Percentiles rank a stretch among this genome's conserved stretches.
Evolutionary conservation across 2,888 invertebrate species (phyloP).

Genomic region (Bombylius discolor): DNA sequence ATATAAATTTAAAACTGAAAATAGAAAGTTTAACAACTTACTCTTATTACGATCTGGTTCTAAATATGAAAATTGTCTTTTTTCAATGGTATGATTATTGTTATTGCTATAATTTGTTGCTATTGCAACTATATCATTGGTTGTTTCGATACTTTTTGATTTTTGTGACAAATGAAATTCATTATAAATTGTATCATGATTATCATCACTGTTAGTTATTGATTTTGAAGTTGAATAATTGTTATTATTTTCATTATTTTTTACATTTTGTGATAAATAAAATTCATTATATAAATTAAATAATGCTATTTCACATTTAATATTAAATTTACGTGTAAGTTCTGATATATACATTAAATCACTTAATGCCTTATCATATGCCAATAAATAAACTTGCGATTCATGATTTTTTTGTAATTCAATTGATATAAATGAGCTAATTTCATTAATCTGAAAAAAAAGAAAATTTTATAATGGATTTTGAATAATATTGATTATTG

Average conservation of each 20-base stretch:
- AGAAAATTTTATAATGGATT: background rate
- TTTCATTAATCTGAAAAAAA: background rate
- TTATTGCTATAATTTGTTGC: too few species aligned
- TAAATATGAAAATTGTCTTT: constrained; percentile 3
- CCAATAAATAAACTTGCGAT: background rate
- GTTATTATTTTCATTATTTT: background rate
- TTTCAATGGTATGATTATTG: too few species aligned
- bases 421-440: background rate
- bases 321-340: constrained; percentile 1
- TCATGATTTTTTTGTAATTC: background rate
- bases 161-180: too few species aligned
- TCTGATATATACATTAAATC: background rate
- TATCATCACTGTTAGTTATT: too few species aligned
- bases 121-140: too few species aligned
- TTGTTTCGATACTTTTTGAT: too few species aligned
- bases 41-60: background rate
- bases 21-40: background rate
- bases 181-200: too few species aligned
- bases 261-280: too few species aligned
- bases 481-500: too few species aligned
- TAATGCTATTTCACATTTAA: background rate
- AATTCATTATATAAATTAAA: background rate
- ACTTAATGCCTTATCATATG: background rate
- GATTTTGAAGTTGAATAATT: background rate
- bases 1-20: too few species aligned